phyloP scores from a whole-genome alignment of 92 coral and sea anemone species.

The Epizoanthus illoricatus region DNA sequence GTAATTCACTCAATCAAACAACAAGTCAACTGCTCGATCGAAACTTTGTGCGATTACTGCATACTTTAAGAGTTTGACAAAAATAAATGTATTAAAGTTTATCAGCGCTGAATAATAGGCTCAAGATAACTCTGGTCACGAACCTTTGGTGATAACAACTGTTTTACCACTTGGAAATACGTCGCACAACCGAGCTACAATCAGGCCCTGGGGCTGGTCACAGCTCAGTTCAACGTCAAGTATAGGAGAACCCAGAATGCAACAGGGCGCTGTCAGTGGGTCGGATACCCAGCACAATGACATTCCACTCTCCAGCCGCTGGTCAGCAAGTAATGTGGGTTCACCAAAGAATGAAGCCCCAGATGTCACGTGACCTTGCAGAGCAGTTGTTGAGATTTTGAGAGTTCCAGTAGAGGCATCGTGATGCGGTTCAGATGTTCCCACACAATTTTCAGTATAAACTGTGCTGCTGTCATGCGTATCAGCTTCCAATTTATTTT shows the following conservation, averaged over 20 bases:
- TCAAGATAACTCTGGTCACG: not conserved
- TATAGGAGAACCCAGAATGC: slow-evolving; percentile 53
- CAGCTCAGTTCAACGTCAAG: slow-evolving; percentile 51
- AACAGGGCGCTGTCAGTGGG: slow-evolving; percentile 41
- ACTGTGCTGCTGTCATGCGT: not conserved
- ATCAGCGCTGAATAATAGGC: too few relatives aligned
- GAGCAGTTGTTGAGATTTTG: not conserved
- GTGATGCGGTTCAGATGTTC: too few relatives aligned
- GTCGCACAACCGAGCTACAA: slow-evolving; percentile 66
- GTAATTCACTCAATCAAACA: too few relatives aligned
- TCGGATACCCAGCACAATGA: slow-evolving; percentile 62
- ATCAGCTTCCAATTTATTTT: not conserved
- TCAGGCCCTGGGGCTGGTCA: slow-evolving; percentile 50
- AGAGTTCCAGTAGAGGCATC: not conserved
- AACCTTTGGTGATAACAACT: slow-evolving; percentile 63
- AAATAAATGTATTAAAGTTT: too few relatives aligned
- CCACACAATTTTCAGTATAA: not conserved
- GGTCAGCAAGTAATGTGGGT: slow-evolving; percentile 48
- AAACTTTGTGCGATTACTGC: too few relatives aligned
- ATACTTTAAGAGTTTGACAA: too few relatives aligned
- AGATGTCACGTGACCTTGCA: not conserved
- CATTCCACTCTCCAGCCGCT: slow-evolving; percentile 50
- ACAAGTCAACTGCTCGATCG: too few relatives aligned
- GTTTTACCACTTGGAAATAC: slow-evolving; percentile 68
- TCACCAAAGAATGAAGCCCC: not conserved